Base-by-base conservation (phyloP, 2,888 invertebrate species). In the Napeogenes sylphis region DNA sequence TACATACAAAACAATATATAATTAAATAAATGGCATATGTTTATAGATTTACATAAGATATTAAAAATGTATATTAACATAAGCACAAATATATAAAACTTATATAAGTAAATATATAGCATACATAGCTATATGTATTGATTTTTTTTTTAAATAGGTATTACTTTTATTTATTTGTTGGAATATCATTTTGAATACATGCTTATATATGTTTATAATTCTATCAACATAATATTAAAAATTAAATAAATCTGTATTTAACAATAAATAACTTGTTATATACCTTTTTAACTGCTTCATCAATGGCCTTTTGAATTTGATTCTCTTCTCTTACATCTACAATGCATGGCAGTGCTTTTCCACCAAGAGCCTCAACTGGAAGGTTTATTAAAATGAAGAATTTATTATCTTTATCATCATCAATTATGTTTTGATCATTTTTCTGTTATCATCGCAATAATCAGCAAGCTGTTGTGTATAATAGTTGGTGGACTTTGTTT, bases 311-410 rank as follows among this genome's bases (percentile, higher is more conserved):
- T 70, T 91, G 88, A 0, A 96, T 90, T 82, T 96, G 94, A 42
- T 90, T 91, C 84, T 98, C 98, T 78, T 95, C 94, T 68, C 97
- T 91, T 12, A 98, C 95, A 84, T 98, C 98, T 0, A 98, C 97
- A 56, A 97, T 87, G 78, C 97, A 97, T 1, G 98, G 96, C 58
- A 98, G 85, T 32, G 95, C 95, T 78, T 96, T 94, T 0, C 98
- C 98, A 58, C 98, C 98, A 12, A 93, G 93, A 53, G 93, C 94
- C 87, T 97, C 97, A 83, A 98, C 97, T 97, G 76, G 61, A 87
- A 87, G 70, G 55, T 59, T 67, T 46, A 30, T 33, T 32, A 14
- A 56, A 38, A 38, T 38, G 21, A 0, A 42, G 10, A 10, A 10
- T 42, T 42, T 42, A 42, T 42, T 42, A 3, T 10, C 8, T 42